These are phyloP conservation scores for Sterrhoptilus dennistouni DNA, from an alignment of 2,113 vertebrate species.

Conservation along the genomic window DNA sequence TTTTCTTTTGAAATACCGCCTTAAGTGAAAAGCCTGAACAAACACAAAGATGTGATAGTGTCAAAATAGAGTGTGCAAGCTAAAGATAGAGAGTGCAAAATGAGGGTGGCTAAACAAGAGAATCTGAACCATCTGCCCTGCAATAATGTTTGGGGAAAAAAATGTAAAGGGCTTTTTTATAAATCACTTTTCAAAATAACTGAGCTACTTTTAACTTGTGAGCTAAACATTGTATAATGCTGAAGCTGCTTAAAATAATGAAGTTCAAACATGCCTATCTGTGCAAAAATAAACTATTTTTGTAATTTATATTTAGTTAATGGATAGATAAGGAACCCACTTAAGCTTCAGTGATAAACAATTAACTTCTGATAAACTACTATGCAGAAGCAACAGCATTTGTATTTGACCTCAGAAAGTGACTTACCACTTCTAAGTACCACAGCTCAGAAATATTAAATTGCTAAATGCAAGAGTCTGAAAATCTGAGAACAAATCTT, in stretches of 20 bases:
- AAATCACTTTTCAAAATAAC: constrained; percentile 55
- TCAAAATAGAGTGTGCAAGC: constrained; percentile 42
- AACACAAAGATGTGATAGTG: constrained; percentile 53
- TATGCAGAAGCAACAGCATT: neutral
- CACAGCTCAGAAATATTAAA: neutral
- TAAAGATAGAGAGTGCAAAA: constrained; percentile 55
- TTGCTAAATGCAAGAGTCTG: neutral
- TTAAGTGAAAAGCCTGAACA: constrained; percentile 70
- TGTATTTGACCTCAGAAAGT: constrained; percentile 18
- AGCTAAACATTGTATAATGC: constrained; percentile 57
- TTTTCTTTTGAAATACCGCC: constrained; percentile 68
- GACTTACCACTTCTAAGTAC: neutral
- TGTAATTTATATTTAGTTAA: constrained; percentile 63
- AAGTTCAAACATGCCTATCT: constrained; percentile 44
- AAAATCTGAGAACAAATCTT: neutral
- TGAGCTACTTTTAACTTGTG: constrained; percentile 54
- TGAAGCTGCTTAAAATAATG: constrained; percentile 49
- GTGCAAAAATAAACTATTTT: constrained; percentile 46
- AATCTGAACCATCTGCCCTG: constrained; percentile 51
- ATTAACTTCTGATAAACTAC: constrained; percentile 47
- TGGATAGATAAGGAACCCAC: constrained; percentile 54
- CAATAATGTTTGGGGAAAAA: constrained; percentile 46
- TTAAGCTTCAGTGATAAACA: constrained; percentile 33
- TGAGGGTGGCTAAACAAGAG: constrained; percentile 46
- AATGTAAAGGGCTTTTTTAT: constrained; percentile 26